phyloP scores from a whole-genome alignment of 2,113 vertebrate genomes.

The Apaloderma vittatum region DNA sequence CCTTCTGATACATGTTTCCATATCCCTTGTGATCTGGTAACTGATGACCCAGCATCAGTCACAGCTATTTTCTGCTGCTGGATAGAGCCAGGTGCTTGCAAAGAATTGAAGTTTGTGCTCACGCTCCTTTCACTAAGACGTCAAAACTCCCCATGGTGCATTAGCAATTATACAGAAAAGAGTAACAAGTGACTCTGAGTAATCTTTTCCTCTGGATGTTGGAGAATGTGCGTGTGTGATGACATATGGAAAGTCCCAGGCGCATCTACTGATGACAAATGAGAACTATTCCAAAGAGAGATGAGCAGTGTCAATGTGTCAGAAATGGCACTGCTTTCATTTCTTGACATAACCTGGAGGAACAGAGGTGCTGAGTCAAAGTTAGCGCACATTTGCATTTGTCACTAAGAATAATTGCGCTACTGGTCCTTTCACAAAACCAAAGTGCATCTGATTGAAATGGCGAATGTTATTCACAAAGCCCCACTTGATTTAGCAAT shows the following conservation, averaged over 20 bases:
- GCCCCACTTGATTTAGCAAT: conserved; percentile 39
- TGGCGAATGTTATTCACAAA: neutral
- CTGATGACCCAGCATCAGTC: neutral
- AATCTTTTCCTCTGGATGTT: neutral
- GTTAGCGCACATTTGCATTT: conserved; percentile 49
- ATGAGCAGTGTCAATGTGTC: neutral
- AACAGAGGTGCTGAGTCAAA: conserved; percentile 41
- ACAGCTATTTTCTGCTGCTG: neutral
- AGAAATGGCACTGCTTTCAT: conserved; percentile 22
- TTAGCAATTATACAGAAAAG: neutral
- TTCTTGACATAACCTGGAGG: neutral
- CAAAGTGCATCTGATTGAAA: conserved; percentile 33
- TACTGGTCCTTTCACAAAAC: neutral
- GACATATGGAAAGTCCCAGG: neutral
- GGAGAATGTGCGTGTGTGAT: neutral
- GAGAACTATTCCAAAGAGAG: neutral
- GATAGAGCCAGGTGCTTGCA: neutral
- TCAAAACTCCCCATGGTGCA: neutral
- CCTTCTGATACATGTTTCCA: neutral
- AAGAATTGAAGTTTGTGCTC: neutral
- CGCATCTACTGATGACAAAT: neutral
- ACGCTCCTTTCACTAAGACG: neutral
- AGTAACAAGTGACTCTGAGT: neutral
- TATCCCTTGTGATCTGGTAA: neutral
- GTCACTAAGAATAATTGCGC: conserved; percentile 54